A percentile compares a stretch with the other conserved stretches of the same genome.
phyloP scores from a whole-genome alignment of 2,888 invertebrate species.

The Tethea ocularis region DNA sequence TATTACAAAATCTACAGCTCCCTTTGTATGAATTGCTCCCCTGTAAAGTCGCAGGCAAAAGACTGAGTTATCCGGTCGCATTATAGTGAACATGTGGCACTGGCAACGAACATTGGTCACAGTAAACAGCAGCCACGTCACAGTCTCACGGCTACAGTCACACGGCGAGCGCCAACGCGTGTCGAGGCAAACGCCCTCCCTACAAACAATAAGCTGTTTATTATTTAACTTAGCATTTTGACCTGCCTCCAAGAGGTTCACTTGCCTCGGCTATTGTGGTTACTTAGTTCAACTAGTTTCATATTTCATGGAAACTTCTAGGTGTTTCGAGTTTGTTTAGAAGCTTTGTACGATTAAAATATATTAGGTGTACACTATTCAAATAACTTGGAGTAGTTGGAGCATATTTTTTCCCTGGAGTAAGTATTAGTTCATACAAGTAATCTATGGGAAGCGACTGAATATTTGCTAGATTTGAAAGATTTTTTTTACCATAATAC shows the following conservation, averaged over 20 bases:
- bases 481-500: too few relatives aligned
- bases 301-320: neutral
- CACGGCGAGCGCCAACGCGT: constrained; percentile 54
- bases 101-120: constrained; percentile 2
- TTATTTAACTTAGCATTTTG: constrained; percentile 30
- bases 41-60: too few relatives aligned
- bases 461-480: too few relatives aligned
- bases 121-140: constrained; percentile 11
- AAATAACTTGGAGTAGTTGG: too few relatives aligned
- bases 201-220: constrained; percentile 52
- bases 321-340: neutral
- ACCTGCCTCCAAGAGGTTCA: constrained; percentile 2
- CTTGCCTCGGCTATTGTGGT: constrained; percentile 1
- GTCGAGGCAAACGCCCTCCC: constrained; percentile 57
- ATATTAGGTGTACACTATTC: too few relatives aligned
- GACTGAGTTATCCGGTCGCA: too few relatives aligned
- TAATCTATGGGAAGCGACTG: too few relatives aligned
- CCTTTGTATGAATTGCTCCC: too few relatives aligned
- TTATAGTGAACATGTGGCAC: too few relatives aligned
- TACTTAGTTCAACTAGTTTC: neutral
- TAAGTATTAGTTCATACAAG: too few relatives aligned
- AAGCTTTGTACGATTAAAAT: neutral
- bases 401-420: too few relatives aligned
- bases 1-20: too few relatives aligned
- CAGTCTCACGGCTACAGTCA: constrained; percentile 52